These are phyloP conservation scores for Aldabrachelys gigantea DNA, from an alignment of 2,113 vertebrate genomes.

Conservation along the genomic window DNA sequence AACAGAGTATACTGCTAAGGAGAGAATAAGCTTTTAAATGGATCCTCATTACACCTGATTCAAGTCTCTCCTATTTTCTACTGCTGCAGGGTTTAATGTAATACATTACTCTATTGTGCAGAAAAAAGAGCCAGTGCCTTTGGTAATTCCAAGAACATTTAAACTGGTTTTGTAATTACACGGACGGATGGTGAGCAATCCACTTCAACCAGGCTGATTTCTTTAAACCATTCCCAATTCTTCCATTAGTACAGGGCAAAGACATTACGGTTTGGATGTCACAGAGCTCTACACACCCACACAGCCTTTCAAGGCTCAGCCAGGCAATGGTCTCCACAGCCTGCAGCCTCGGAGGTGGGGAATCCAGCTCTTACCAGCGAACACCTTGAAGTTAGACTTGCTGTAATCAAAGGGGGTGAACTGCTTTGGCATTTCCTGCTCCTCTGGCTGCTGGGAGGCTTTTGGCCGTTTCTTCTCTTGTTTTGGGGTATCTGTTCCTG, in stretches of 20 bases:
- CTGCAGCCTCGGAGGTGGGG: not conserved
- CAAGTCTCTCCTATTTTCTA: not conserved
- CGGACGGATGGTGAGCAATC: not conserved
- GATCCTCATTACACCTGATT: not conserved
- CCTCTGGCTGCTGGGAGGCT: slow-evolving; percentile 67
- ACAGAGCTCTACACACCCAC: not conserved
- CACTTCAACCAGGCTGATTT: not conserved
- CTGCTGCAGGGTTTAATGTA: not conserved
- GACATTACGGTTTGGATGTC: not conserved
- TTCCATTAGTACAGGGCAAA: not conserved
- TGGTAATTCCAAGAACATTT: not conserved
- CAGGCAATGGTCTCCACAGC: not conserved
- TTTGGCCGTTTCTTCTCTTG: slow-evolving; percentile 85
- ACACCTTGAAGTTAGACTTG: slow-evolving; percentile 90
- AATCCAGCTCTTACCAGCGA: slow-evolving; percentile 83
- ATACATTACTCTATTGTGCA: not conserved
- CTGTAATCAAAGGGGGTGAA: slow-evolving; percentile 95
- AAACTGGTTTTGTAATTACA: not conserved
- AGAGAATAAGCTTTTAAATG: not conserved
- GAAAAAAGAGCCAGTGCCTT: not conserved
- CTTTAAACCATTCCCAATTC: not conserved
- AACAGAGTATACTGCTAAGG: not conserved
- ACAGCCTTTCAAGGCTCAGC: not conserved
- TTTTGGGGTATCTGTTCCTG: slow-evolving; percentile 74
- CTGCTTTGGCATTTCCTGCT: slow-evolving; percentile 55